phyloP scores from a whole-genome alignment of 1,140 invertebrate species.

The Caenorhabditis latens region DNA sequence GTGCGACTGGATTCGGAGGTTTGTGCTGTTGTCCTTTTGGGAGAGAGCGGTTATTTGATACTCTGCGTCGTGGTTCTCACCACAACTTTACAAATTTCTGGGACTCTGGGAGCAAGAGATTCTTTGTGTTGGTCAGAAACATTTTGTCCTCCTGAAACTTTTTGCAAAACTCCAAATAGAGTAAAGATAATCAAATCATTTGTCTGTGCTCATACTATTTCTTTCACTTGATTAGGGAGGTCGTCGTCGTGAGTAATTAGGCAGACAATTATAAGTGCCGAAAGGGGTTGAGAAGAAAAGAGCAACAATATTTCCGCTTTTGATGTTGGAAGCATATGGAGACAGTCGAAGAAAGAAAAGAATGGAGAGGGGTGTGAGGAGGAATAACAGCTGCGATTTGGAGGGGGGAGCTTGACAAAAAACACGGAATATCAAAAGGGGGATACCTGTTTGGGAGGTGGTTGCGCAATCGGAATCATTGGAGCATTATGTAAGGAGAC shows the following conservation, averaged over 20 bases:
- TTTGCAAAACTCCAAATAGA: too few relatives aligned
- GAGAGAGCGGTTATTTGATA: constrained; percentile 27
- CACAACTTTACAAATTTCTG: constrained; percentile 33
- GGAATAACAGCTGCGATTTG: neutral
- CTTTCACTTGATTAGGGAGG: constrained; percentile 11
- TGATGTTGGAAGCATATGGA: constrained; percentile 31
- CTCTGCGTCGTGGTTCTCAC: neutral
- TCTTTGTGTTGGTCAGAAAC: too few relatives aligned
- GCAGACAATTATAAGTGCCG: constrained; percentile 43
- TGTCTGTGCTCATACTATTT: constrained; percentile 32
- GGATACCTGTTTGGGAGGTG: neutral
- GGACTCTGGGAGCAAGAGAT: neutral
- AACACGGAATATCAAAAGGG: too few relatives aligned
- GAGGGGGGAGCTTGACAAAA: neutral
- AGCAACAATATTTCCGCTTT: constrained; percentile 32
- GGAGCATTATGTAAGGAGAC: too few relatives aligned
- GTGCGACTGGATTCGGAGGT: constrained; percentile 69
- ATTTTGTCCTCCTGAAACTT: too few relatives aligned
- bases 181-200: constrained; percentile 35
- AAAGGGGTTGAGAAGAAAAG: constrained; percentile 4
- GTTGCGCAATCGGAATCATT: neutral
- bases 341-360: neutral
- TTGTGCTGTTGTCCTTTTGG: neutral
- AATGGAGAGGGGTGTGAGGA: neutral
- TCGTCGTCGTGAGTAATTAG: constrained; percentile 12